A percentile compares a stretch with the other conserved stretches of the same genome.
These are phyloP conservation scores for Tipula lateralis DNA, from an alignment of 2,888 invertebrate species.

Conservation along the genomic window DNA sequence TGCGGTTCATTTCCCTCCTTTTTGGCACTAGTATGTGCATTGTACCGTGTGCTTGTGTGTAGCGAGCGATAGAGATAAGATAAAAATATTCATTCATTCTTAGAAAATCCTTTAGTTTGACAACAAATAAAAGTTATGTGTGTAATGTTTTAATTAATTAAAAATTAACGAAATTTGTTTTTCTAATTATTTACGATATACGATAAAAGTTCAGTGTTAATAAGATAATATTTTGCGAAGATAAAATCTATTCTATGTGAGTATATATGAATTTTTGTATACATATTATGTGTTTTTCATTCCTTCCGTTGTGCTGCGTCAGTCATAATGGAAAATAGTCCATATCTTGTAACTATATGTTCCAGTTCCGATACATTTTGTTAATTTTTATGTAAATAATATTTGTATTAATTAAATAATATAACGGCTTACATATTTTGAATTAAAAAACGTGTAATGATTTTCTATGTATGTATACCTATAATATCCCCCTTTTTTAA, in stretches of 20 bases:
- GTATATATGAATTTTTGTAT: background rate
- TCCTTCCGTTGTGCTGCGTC: background rate
- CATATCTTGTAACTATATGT: background rate
- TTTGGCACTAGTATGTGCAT: background rate
- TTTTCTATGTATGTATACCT: background rate
- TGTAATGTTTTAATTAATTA: background rate
- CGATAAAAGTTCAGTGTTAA: background rate
- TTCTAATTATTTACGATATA: background rate
- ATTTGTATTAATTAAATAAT: background rate
- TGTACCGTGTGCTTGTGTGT: background rate
- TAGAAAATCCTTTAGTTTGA: background rate
- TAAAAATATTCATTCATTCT: background rate
- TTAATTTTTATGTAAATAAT: background rate
- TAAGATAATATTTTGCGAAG: background rate
- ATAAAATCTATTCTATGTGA: background rate
- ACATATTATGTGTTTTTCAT: background rate
- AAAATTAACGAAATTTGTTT: background rate
- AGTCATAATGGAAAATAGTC: background rate
- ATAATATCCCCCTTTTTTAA: background rate
- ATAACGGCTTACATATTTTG: background rate
- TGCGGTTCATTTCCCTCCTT: slow-evolving; percentile 25
- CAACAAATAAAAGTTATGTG: background rate
- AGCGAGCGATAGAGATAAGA: too few species aligned
- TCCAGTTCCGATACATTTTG: background rate
- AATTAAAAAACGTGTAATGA: background rate